phyloP scores from a whole-genome alignment of 2,797 vertebrate genomes.

The Oreochromis grahami region DNA sequence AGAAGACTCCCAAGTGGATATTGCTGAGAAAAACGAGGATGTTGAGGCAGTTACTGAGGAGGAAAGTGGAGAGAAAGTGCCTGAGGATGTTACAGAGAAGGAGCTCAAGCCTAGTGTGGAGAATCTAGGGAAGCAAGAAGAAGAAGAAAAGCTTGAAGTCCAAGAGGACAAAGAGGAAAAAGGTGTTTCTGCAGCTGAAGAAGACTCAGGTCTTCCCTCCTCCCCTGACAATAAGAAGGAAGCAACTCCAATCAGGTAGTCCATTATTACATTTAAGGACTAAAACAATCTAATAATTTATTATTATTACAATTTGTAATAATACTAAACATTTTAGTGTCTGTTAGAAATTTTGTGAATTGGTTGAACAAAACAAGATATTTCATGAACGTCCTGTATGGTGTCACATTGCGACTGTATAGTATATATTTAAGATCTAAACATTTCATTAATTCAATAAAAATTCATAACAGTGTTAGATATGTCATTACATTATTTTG shows the following conservation, averaged over 20 bases:
- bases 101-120: constrained; percentile 1
- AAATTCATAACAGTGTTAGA: not conserved
- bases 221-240: constrained; percentile 13
- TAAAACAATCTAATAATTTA: not conserved
- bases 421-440: not conserved
- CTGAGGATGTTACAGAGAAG: constrained; percentile 3
- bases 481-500: not conserved
- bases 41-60: constrained; percentile 5
- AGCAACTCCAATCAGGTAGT: constrained; percentile 46
- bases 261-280: not conserved
- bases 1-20: constrained; percentile 36
- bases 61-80: not conserved
- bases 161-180: constrained; percentile 17
- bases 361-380: not conserved
- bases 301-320: not conserved
- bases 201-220: not conserved
- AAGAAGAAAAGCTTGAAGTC: not conserved
- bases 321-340: not conserved
- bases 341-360: not conserved
- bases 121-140: constrained; percentile 10
- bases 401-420: not conserved
- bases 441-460: not conserved
- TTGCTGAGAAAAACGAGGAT: not conserved
- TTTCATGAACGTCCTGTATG: not conserved
- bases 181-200: not conserved